Evolutionary conservation across 2,797 vertebrate species (phyloP), one percentile per base, ranked within the genome.

Genomic region (Amniataba percoides): DNA sequence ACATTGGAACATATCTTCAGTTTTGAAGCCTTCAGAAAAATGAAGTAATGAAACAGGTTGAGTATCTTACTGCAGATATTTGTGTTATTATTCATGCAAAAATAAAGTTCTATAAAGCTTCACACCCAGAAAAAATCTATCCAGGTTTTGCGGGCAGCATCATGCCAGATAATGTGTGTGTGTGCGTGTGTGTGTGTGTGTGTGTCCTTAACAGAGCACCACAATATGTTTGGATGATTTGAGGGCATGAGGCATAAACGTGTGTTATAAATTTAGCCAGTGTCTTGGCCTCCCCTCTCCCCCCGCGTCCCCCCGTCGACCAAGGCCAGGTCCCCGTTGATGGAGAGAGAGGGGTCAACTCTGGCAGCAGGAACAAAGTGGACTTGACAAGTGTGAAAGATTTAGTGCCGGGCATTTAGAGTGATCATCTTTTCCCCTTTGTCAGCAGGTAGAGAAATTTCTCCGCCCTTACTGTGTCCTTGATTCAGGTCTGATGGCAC

Each of bases 381-480:
- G 89, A 92, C 90, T 91, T 92, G 94, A 94, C 92, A 94, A 92
- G 92, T 93, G 94, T 94, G 94, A 93, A 94, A 94, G 93, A 94
- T 94, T 95, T 94, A 95, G 90, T 89, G 91, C 84, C 14, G 80
- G 86, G 87, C 93, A 85, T 94, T 94, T 93, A 92, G 87, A 93
- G 92, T 87, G 90, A 93, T 94, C 91, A 93, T 92, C 92, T 92
- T 91, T 94, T 93, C 85, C 88, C 85, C 94, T 93, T 90, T 90
- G 94, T 94, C 94, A 94, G 94, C 93, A 94, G 90, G 90, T 88
- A 71, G 77, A 86, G 84, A 88, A 81, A 91, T 88, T 74, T 80
- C 76, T 82, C 83, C 53, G 67, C 87, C 92, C 92, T 93, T 82
- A 68, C 81, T 60, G 69, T 72, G 92, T 94, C 94, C 93, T 94